Evolutionary conservation across 2,888 invertebrate genomes (phyloP).

Genomic region (Pyrochroa serraticornis): DNA sequence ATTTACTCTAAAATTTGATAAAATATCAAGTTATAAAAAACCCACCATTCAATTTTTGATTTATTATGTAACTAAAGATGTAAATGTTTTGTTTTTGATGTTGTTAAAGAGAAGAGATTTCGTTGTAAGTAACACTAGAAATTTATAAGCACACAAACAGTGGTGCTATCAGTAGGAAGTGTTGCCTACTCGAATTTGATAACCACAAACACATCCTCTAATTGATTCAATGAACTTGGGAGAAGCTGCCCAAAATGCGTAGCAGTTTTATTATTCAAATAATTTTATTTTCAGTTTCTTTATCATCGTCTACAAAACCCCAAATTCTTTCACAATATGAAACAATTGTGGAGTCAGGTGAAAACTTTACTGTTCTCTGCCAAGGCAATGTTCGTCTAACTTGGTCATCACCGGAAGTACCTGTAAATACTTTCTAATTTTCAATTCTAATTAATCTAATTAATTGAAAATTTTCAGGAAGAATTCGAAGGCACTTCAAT

Average conservation of each 20-base stretch:
- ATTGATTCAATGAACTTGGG: not conserved
- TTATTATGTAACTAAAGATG: no score
- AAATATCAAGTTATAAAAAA: no score
- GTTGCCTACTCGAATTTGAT: conserved; percentile 1
- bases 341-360: conserved; percentile 28
- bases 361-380: conserved; percentile 57
- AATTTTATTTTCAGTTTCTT: not conserved
- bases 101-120: no score
- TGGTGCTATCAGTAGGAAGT: conserved; percentile 1
- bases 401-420: conserved; percentile 50
- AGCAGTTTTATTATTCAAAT: not conserved
- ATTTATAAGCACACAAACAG: not conserved
- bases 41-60: no score
- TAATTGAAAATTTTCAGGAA: conserved; percentile 27
- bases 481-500: conserved; percentile 26
- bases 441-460: not conserved
- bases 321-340: conserved; percentile 15
- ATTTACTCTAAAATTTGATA: no score
- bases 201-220: conserved; percentile 3
- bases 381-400: conserved; percentile 55
- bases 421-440: not conserved
- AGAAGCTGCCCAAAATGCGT: not conserved
- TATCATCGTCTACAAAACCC: conserved; percentile 1
- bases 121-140: no score
- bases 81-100: no score